Evolutionary conservation across 2,797 vertebrate genomes (phyloP).

Genomic region (Microchirus variegatus): DNA sequence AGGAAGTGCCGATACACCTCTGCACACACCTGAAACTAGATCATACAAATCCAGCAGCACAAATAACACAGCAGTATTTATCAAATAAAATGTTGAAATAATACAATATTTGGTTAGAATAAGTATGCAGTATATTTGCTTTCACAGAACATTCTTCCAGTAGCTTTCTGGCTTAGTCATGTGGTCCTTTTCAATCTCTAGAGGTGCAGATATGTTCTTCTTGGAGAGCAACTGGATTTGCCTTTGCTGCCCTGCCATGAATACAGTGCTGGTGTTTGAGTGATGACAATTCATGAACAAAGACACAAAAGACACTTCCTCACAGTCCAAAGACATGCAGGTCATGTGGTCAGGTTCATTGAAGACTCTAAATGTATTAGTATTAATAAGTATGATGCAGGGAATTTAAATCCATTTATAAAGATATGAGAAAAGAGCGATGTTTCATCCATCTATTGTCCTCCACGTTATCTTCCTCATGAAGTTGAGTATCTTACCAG

Average conservation of each 20-base stretch:
- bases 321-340: not conserved
- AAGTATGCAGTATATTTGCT: not conserved
- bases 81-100: not conserved
- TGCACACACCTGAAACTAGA: not conserved
- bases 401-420: no score
- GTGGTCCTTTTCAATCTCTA: not conserved
- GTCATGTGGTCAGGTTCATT: no score
- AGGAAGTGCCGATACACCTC: slow-evolving; percentile 13
- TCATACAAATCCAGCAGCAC: no score
- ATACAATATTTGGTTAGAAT: no score
- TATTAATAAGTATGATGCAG: no score
- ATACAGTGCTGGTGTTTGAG: not conserved
- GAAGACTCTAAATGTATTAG: no score
- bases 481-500: no score
- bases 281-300: not conserved
- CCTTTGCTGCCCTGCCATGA: not conserved
- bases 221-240: not conserved
- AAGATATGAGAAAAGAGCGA: no score
- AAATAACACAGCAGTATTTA: not conserved
- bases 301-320: not conserved
- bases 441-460: no score
- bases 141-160: not conserved
- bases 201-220: not conserved
- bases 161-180: not conserved
- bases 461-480: no score